Base-by-base conservation (phyloP, 2,888 invertebrate genomes). In the Morpho deidamia region DNA sequence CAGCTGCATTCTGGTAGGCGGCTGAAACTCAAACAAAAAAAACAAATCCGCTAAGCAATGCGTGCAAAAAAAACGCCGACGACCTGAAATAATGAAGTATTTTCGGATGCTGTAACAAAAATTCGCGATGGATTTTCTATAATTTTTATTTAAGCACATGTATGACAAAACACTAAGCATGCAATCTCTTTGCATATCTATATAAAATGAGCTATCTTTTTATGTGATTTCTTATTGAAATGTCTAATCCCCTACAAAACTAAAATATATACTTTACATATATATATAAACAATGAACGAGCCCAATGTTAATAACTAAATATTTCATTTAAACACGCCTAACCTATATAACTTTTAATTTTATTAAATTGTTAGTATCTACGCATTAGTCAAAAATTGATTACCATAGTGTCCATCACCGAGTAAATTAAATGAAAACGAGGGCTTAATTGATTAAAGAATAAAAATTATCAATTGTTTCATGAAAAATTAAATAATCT, bases 121-220 rank as follows among this genome's bases (percentile, higher is more conserved):
- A 58, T 44, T 53, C 52, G 54, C 62, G 61, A 67, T 65, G 65
- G 67, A 69, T 78, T 69, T 83, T 80, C 66, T 63, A 71, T 65
- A 44, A 67, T 48, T 73, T 86, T 86, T 86, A 85, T 86, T 87
- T 62, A 87, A 87, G 86, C 84, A 85, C 77, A 81, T 80, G 73
- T 76, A 79, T 81, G 84, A 85, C 85, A 87, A 81, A 23, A 82
- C 75, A 80, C 78, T 66, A 79, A 76, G 78, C 83, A 86, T 81
- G 81, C 77, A 81, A 69, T 76, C 72, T 74, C 72, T 71, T 61
- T 71, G 70, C 76, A 78, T 76, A 79, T 75, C 76, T 82, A 81
- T 75, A 81, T 75, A 76, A 65, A 59, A 59, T 61, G 63, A 65
- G 63, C 66, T 66, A 70, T 62, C 56, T 71, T 66, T 69, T 49